phyloP scores from a whole-genome alignment of 2,888 invertebrate genomes.

The Drosophila stalkeri region DNA sequence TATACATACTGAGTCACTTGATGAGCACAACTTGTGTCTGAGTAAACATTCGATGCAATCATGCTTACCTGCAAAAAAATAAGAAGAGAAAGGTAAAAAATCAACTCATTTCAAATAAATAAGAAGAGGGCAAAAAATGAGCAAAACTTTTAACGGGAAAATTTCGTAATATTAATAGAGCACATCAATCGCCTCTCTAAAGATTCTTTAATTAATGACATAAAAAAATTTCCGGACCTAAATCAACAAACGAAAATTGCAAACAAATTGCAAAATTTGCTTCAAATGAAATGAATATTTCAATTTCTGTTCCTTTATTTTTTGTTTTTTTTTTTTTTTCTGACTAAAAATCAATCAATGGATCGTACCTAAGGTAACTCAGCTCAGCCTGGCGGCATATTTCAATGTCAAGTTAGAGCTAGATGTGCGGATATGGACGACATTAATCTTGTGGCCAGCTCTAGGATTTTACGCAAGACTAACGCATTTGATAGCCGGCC shows the following conservation, averaged over 20 bases:
- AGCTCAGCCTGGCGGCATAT: slow-evolving; percentile 39
- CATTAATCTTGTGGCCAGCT: slow-evolving; percentile 68
- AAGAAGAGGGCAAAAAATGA: not conserved
- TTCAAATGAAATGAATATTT: slow-evolving; percentile 31
- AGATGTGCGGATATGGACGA: slow-evolving; percentile 45
- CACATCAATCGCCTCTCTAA: slow-evolving; percentile 13
- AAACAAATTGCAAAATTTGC: slow-evolving; percentile 62
- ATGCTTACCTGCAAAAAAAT: slow-evolving; percentile 53
- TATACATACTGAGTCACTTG: slow-evolving; percentile 51
- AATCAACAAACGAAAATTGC: slow-evolving; percentile 73
- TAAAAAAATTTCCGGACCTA: slow-evolving; percentile 49
- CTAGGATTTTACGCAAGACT: slow-evolving; percentile 62
- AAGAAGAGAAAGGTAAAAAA: slow-evolving; percentile 28
- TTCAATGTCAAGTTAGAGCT: slow-evolving; percentile 66
- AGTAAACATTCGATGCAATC: slow-evolving; percentile 52
- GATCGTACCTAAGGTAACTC: not conserved
- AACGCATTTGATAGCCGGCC: slow-evolving; percentile 51
- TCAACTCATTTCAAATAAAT: slow-evolving; percentile 14
- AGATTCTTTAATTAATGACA: slow-evolving; percentile 29
- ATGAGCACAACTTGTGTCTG: slow-evolving; percentile 32
- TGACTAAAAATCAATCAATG: slow-evolving; percentile 61
- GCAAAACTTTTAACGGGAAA: slow-evolving; percentile 6
- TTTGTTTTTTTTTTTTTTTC: not conserved
- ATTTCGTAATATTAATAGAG: slow-evolving; percentile 5
- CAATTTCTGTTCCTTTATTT: slow-evolving; percentile 23